Evolutionary conservation across 1,140 invertebrate species (phyloP).

Genomic region (Leptoteleia sp.): DNA sequence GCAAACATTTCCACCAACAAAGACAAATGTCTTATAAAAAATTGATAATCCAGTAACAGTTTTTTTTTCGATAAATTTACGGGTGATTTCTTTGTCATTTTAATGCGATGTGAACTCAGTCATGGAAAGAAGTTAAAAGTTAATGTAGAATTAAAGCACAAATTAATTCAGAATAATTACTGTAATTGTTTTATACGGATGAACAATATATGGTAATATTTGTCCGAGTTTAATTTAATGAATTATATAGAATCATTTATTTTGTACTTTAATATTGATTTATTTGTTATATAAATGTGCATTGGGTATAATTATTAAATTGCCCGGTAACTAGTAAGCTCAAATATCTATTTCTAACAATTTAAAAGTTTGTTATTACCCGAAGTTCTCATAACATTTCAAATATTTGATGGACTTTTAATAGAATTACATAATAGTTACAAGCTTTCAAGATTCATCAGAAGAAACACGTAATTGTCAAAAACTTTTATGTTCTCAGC

Average conservation of each 20-base stretch:
- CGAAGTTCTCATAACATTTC: background rate
- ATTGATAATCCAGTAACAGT: constrained; percentile 46
- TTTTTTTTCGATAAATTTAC: constrained; percentile 31
- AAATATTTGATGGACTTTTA: background rate
- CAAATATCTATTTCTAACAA: background rate
- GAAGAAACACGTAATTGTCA: constrained; percentile 1
- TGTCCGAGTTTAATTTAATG: too few relatives aligned
- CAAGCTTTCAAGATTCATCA: background rate
- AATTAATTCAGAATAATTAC: too few relatives aligned
- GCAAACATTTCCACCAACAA: constrained; percentile 43
- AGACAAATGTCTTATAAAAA: constrained; percentile 53
- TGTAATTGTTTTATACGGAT: too few relatives aligned
- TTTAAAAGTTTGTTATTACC: background rate
- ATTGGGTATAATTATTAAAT: background rate
- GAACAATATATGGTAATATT: too few relatives aligned
- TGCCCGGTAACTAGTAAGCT: background rate
- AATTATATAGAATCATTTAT: too few relatives aligned
- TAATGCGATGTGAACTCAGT: too few relatives aligned
- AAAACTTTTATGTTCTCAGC: constrained; percentile 7
- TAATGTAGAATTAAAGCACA: too few relatives aligned
- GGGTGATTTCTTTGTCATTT: too few relatives aligned
- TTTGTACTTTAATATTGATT: too few relatives aligned
- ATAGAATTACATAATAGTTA: constrained; percentile 4
- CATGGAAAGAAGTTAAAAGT: too few relatives aligned
- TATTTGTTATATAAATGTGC: too few relatives aligned